These are phyloP conservation scores for Agraylea sexmaculata DNA, from an alignment of 1,140 invertebrate species.

Conservation along the genomic window DNA sequence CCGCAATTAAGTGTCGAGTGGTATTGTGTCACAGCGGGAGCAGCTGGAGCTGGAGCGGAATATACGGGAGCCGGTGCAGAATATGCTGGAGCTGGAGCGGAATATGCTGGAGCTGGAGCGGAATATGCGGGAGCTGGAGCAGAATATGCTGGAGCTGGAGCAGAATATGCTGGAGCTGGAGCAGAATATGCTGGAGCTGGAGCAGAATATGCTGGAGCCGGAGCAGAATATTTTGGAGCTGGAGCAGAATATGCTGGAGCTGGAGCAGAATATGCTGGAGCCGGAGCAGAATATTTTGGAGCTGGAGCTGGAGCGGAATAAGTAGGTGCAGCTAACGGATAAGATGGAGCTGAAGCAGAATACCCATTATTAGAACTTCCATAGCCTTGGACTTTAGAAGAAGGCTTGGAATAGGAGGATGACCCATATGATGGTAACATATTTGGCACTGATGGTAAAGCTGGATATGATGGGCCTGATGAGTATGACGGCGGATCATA, in stretches of 20 bases:
- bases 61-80: slow-evolving; percentile 15
- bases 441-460: slow-evolving; percentile 6
- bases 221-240: slow-evolving; percentile 7
- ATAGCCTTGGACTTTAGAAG: slow-evolving; percentile 1
- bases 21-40: too few species aligned
- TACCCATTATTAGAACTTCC: slow-evolving; percentile 2
- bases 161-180: slow-evolving; percentile 2
- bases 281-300: not conserved
- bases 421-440: too few species aligned
- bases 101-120: slow-evolving; percentile 16
- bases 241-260: slow-evolving; percentile 12
- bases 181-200: slow-evolving; percentile 5
- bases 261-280: slow-evolving; percentile 6
- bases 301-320: slow-evolving; percentile 8
- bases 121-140: slow-evolving; percentile 2
- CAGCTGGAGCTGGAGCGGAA: slow-evolving; percentile 6
- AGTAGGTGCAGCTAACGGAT: slow-evolving; percentile 6
- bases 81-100: slow-evolving; percentile 19
- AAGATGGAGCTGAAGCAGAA: slow-evolving; percentile 10
- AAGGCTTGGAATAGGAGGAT: not conserved
- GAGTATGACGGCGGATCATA: slow-evolving; percentile 10
- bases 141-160: too few species aligned
- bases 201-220: slow-evolving; percentile 9
- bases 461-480: slow-evolving; percentile 9
- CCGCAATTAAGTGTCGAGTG: too few species aligned